Conservation (phyloP, 2,797 vertebrate species). For the Schizothorax lantsangensis region DNA sequence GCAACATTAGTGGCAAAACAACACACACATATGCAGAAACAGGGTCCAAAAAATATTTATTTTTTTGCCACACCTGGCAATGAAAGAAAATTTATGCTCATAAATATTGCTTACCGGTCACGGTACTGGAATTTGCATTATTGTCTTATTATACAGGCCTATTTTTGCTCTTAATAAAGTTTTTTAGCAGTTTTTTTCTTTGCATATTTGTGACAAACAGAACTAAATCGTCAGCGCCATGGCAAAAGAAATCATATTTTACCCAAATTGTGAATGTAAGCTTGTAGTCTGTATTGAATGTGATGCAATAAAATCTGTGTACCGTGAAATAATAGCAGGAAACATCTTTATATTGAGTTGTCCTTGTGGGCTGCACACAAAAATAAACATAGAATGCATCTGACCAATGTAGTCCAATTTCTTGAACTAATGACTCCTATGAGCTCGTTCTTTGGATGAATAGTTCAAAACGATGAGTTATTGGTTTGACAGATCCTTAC, state of each 20-base stretch:
- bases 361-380: conserved; percentile 12
- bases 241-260: neutral
- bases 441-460: neutral
- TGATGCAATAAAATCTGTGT: conserved; percentile 26
- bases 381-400: neutral
- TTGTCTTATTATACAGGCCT: neutral
- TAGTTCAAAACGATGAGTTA: neutral
- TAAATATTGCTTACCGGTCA: conserved; percentile 2
- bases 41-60: neutral
- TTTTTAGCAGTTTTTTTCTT: neutral
- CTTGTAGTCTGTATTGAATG: neutral
- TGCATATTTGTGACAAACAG: conserved; percentile 11
- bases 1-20: conserved; percentile 21
- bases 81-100: neutral
- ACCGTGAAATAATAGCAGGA: conserved; percentile 16
- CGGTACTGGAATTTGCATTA: conserved; percentile 1
- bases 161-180: neutral
- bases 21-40: neutral
- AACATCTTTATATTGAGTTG: neutral
- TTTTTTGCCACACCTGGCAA: conserved; percentile 10
- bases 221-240: neutral
- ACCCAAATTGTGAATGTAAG: neutral
- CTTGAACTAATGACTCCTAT: neutral
- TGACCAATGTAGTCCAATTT: conserved; percentile 1
- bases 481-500: neutral